These are phyloP conservation scores for Cephalopholis sonnerati DNA, from an alignment of 2,113 vertebrate genomes.

Conservation along the genomic window DNA sequence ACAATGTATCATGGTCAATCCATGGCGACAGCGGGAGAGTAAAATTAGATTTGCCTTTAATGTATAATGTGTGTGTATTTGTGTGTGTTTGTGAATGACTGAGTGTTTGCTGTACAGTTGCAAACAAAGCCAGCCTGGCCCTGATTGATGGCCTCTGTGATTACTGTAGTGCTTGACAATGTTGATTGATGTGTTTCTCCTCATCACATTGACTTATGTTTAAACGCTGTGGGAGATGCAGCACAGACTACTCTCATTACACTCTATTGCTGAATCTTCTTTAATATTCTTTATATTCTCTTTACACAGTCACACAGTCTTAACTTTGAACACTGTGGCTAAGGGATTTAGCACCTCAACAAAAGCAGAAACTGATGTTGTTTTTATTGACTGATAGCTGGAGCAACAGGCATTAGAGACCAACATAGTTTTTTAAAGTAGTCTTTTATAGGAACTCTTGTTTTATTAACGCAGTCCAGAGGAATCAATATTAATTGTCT, in stretches of 20 bases:
- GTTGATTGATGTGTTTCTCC: conserved; percentile 37
- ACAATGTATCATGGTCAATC: background rate
- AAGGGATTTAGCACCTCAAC: conserved; percentile 3
- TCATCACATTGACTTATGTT: conserved; percentile 5
- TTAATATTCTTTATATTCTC: background rate
- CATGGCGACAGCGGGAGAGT: background rate
- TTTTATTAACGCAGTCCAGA: conserved; percentile 33
- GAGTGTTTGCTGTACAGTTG: background rate
- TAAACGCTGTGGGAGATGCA: conserved; percentile 5
- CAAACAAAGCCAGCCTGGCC: conserved; percentile 2
- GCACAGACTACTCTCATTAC: background rate
- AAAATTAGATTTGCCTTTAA: conserved; percentile 12
- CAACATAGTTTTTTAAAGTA: conserved; percentile 9
- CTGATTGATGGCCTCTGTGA: conserved; percentile 40
- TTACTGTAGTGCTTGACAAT: conserved; percentile 1
- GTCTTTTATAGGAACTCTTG: conserved; percentile 23
- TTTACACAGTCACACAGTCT: background rate
- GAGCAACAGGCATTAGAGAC: background rate
- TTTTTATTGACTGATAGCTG: background rate
- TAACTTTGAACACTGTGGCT: background rate
- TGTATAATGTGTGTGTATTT: conserved; percentile 1
- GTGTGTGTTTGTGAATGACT: background rate
- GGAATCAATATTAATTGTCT: conserved; percentile 40
- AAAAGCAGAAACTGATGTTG: conserved; percentile 13
- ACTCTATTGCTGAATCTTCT: conserved; percentile 7